A percentile compares a stretch with the other conserved stretches of the same genome.
phyloP scores from a whole-genome alignment of 2,888 invertebrate genomes.

The Cacoxenus indagator region DNA sequence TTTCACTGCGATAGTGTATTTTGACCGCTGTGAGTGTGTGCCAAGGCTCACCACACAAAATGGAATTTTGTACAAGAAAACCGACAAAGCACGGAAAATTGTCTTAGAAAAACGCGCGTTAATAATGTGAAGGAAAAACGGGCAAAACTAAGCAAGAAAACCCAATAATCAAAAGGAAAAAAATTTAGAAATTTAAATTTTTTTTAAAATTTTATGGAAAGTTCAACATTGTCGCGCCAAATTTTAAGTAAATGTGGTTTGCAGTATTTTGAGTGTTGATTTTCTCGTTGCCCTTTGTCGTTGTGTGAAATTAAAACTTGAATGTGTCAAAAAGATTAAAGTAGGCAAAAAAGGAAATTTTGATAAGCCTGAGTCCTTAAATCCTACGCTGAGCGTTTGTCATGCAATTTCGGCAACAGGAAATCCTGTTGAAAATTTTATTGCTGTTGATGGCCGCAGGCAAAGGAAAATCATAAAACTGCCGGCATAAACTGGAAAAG shows the following conservation, averaged over 20 bases:
- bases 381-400: too few species aligned
- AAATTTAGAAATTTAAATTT: neutral
- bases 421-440: neutral
- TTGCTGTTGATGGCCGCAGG: neutral
- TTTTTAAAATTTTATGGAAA: neutral
- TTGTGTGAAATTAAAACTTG: too few species aligned
- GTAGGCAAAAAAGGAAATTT: neutral
- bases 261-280: neutral
- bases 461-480: neutral
- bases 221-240: conserved; percentile 6
- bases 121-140: neutral
- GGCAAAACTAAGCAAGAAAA: neutral
- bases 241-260: neutral
- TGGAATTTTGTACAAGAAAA: too few species aligned
- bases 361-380: too few species aligned
- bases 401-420: too few species aligned
- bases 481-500: neutral
- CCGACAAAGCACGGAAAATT: too few species aligned
- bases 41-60: too few species aligned
- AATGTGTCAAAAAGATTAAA: neutral
- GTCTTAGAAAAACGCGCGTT: too few species aligned
- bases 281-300: neutral
- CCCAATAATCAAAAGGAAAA: neutral
- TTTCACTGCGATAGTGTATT: too few species aligned
- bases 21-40: too few species aligned